Evolutionary conservation across 2,797 vertebrate genomes (phyloP), one percentile per base, ranked within the genome.

Genomic region (Betta splendens): DNA sequence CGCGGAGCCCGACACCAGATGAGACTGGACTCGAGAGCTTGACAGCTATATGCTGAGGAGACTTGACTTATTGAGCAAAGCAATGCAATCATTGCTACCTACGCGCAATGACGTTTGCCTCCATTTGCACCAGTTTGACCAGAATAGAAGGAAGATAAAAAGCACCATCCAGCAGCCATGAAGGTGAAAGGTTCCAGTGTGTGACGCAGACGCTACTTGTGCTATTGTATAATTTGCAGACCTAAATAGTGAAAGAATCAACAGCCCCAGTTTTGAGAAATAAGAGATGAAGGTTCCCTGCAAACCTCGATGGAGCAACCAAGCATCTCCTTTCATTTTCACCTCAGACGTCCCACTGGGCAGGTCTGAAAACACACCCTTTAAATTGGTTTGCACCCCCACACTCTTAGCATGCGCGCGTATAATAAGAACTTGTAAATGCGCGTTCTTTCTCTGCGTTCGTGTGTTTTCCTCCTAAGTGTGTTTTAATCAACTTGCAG

Each of bases 401-500:
- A 20, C 26, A 45, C 46, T 5, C 21, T 20, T 20, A 26, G 6
- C 17, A n/a, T 28, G 23, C 53, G 23, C 43, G 50, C 18, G 37
- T 32, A n/a, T 17, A 37, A 63, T 4, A 26, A 70, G 22, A 8
- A 39, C 45, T 28, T 22, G 40, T 43, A 44, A 52, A 72, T 43
- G 18, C 38, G 58, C 28, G 40, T 32, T 37, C 54, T 21, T 53
- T 38, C 45, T 59, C 9, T 8, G 37, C 50, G 35, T 42, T 49
- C 11, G 44, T 60, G 23, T 62, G 15, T 42, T 48, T 75, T 16
- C 35, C 56, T 54, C 18, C 42, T 20, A 20, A 46, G n/a, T 54
- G 38, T 50, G 46, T 69, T 73, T 74, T 44, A 60, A 49, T 69
- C 65, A 60, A 72, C 59, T 61, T 71, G 73, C 60, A 33, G 68